Base-by-base conservation (phyloP, 1,140 invertebrate species). In the Liolophura sinensis region DNA sequence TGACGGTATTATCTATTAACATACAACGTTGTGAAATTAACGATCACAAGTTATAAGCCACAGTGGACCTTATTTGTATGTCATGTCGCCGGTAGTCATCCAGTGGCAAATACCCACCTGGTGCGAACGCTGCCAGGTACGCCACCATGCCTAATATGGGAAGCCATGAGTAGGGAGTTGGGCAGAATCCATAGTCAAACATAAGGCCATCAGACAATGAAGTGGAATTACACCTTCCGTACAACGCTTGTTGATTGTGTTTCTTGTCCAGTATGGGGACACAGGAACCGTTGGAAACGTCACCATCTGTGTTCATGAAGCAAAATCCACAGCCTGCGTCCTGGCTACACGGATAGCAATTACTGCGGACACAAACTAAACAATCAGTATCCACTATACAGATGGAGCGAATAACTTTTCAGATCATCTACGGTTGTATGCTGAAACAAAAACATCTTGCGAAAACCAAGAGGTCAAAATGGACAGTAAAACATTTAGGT, bases 101-200 rank as follows among this genome's bases (percentile, higher is more conserved):
- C 31, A 62, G 14, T 7, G 11, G 46, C 46, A 60, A 55, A 20
- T 12, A 46, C 52, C 65, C 71, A 87, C 86, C 87, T 72, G 86
- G 85, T 46, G 87, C 85, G 77, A 88, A 88, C 51, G 81, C 85
- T 52, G 87, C 71, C 15, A 88, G 78, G 65, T 88, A 88, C 7
- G 86, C 54, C 0, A 82, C 76, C 40, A 89, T 74, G 31, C 87
- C 87, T 12, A 85, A 27, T 1, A 88, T 78, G 5, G 84, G 83
- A 72, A 88, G 79, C 87, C 87, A 88, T 0, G 82, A 71, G 68
- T 86, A 87, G 27, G 77, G 58, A 18, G 85, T 84, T 4, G 88
- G 87, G 75, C 88, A 88, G 78, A 80, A 88, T 24, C 85, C 79
- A 59, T 80, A 73, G 7, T 85, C 79, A 83, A 83, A 87, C 72